Base-by-base conservation (phyloP, 2,888 invertebrate species). In the Drosophila kanekoi region DNA sequence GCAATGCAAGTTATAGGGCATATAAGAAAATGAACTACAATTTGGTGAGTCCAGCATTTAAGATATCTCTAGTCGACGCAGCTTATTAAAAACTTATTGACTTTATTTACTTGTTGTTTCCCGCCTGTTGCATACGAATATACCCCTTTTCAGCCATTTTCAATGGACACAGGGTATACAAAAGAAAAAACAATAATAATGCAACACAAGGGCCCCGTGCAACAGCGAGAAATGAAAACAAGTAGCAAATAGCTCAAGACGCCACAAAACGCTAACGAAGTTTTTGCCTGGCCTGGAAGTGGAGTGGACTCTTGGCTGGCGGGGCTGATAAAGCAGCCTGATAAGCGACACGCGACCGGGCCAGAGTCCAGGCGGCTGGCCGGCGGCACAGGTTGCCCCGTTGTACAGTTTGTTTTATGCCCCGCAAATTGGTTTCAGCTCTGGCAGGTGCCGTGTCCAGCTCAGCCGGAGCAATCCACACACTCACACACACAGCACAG, bases 311-410 rank as follows among this genome's bases (percentile, higher is more conserved):
- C 59, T 57, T 57, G 35, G 20, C 58, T 18, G 11, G 35, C 49
- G 18, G 52, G 37, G 62, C 45, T 70, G 82, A 86, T 86, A 86
- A 78, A 77, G 78, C 73, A 60, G 66, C 32, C 72, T 86, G 86
- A 86, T 86, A 86, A 86, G 87, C 87, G 89, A 86, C 86, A 86
- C 86, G 86, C 86, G 89, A 86, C 89, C 76, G 32, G 16, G 43
- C 43, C 61, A 37, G 35, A 65, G 62, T 64, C 65, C 48, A 13
- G 49, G 28, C 62, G 58, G 61, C 35, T 33, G 53, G 18, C 16
- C n/a, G 35, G 56, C 33, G 38, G 45, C 57, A 56, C 52, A 54
- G 72, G 58, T 48, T 53, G 43, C 53, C 23, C 32, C 52, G 44
- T 54, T 67, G 63, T 70, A 65, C 58, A 83, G 89, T 89, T 89